These are phyloP conservation scores for Squalus acanthias DNA, from an alignment of 2,797 vertebrate genomes.

Conservation along the genomic window DNA sequence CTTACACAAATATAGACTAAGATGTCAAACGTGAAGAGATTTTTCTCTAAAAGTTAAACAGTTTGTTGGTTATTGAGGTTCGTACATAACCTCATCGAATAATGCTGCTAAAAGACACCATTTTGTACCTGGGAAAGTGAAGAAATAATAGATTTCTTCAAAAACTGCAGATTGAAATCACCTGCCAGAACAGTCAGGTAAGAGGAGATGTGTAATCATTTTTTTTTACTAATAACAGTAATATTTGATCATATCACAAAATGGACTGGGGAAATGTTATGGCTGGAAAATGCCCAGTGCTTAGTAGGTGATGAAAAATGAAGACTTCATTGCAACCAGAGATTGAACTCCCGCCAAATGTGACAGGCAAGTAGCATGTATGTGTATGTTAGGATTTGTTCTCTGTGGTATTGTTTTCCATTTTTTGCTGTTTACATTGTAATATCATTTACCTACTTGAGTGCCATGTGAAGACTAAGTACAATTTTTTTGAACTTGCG, in stretches of 20 bases:
- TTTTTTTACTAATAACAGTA: neutral
- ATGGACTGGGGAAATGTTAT: neutral
- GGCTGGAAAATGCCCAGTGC: conserved; percentile 6
- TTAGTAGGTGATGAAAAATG: neutral
- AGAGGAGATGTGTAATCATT: neutral
- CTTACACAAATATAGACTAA: neutral
- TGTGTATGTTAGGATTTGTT: neutral
- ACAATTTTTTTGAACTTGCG: neutral
- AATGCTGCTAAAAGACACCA: neutral
- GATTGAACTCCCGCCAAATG: neutral
- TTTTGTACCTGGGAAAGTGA: neutral
- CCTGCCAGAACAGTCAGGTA: neutral
- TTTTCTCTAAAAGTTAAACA: conserved; percentile 15
- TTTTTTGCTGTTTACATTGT: conserved; percentile 1
- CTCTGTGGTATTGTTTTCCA: neutral
- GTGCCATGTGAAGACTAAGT: neutral
- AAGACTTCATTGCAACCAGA: neutral
- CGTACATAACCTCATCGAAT: neutral
- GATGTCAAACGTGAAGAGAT: neutral
- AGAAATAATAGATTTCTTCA: neutral
- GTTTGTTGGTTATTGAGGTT: neutral
- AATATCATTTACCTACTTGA: neutral
- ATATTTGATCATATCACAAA: neutral
- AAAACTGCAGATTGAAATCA: neutral
- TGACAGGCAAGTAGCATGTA: neutral